Base-by-base conservation (phyloP, 2,113 vertebrate genomes). In the Dascyllus trimaculatus region DNA sequence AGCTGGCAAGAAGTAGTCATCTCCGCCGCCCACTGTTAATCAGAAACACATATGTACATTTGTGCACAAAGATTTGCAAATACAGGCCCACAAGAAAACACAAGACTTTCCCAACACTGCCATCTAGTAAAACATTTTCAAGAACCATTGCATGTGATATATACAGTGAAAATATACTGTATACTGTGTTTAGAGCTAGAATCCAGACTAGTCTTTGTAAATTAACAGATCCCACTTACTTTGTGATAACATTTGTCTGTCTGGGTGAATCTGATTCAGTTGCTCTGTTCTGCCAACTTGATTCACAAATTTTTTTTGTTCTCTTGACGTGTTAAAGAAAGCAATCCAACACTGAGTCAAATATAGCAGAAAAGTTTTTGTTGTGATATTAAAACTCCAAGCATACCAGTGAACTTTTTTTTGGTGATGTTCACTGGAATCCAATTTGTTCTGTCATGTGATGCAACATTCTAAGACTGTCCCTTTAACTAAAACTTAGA, bases 1-100 rank as follows among this genome's bases (percentile, higher is more conserved):
- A 80, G 74, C 73, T 88, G 83, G 83, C 86, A 87, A 71, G 57
- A 19, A 73, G 56, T 67, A 29, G 56, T 52, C 45, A 64, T 72
- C 62, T 83, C 22, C 3, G 32, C 60, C 51, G 7, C 82, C 84
- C 58, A 78, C 81, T 79, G 75, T 58, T 81, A 43, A 82, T 74
- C 69, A 86, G 59, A 13, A 64, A 71, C 71, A 85, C 83, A 73
- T 86, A 75, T 88, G 71, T 72, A 79, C 24, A 29, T 81, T 79
- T 79, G 43, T 13, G 69, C 56, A 78, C 60, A 71, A 88, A 64
- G 73, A 72, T 75, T 60, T 78, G 43, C 71, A 81, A 77, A 77
- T 75, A 78, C 32, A 35, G 66, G 54, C 75, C 76, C 70, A 76
- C 75, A 69, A 51, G 69, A 53, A 84, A 70, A 73, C 25, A 65